phyloP scores from a whole-genome alignment of 2,113 vertebrate genomes.

The Cochlearius cochlearius region DNA sequence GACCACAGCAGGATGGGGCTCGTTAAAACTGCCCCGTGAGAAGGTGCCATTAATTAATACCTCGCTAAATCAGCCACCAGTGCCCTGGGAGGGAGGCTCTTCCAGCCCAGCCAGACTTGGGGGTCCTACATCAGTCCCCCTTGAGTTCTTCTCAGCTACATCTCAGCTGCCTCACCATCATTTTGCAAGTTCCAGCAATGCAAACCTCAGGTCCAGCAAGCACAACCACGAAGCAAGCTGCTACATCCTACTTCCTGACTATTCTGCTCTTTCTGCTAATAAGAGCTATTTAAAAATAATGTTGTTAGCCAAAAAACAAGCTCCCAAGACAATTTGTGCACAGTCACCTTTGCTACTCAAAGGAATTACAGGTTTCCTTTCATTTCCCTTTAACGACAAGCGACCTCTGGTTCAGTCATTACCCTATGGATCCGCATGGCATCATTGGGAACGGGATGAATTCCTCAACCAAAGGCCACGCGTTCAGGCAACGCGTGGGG shows the following conservation, averaged over 20 bases:
- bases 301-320: neutral
- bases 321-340: neutral
- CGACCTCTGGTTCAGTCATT: neutral
- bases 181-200: neutral
- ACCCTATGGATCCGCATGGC: neutral
- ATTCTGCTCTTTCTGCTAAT: neutral
- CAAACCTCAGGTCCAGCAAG: neutral
- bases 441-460: neutral
- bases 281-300: neutral
- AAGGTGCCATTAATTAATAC: neutral
- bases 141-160: neutral
- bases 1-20: neutral
- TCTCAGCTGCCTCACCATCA: neutral
- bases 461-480: neutral
- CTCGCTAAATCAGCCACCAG: neutral
- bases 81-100: neutral
- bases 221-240: neutral
- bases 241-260: neutral
- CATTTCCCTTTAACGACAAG: neutral
- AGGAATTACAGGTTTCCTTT: neutral
- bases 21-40: neutral
- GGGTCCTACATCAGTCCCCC: neutral
- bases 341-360: neutral
- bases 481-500: neutral
- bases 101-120: rapidly evolving